phyloP scores from a whole-genome alignment of 2,888 invertebrate genomes.

The Uropetala carovei region DNA sequence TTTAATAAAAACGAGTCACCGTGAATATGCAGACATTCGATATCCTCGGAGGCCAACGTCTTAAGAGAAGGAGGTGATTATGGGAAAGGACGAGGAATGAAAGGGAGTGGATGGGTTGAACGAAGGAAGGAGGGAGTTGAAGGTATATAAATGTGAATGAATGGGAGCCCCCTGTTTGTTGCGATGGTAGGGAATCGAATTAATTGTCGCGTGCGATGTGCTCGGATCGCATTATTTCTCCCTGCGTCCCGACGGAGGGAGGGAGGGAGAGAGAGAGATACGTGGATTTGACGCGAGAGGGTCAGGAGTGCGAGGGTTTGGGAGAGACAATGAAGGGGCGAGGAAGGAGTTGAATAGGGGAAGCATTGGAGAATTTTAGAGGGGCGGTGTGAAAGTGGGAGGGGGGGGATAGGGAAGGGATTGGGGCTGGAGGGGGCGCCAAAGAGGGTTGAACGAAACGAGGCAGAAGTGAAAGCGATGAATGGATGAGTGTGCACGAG shows the following conservation, averaged over 20 bases:
- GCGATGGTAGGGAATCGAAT: background rate
- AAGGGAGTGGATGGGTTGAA: too few relatives aligned
- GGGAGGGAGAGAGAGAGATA: background rate
- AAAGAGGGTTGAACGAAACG: background rate
- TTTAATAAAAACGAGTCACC: too few relatives aligned
- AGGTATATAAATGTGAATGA: background rate
- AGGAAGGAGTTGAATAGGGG: background rate
- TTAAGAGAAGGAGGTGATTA: too few relatives aligned
- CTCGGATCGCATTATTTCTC: too few relatives aligned
- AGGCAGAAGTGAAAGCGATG: too few relatives aligned
- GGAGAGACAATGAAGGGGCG: background rate
- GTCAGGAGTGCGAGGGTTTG: background rate
- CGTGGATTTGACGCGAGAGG: too few relatives aligned
- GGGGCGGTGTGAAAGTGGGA: background rate
- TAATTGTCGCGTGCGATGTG: conserved; percentile 20
- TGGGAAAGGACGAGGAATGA: too few relatives aligned
- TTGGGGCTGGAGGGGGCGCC: background rate
- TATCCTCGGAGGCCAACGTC: too few relatives aligned
- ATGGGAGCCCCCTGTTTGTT: background rate
- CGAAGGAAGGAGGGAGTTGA: too few relatives aligned
- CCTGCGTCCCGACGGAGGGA: background rate
- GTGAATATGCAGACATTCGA: too few relatives aligned
- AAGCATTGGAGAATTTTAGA: background rate
- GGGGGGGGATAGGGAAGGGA: too few relatives aligned
- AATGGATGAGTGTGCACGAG: too few relatives aligned